phyloP scores from a whole-genome alignment of 2,888 invertebrate genomes.

The Myopa tessellatipennis region DNA sequence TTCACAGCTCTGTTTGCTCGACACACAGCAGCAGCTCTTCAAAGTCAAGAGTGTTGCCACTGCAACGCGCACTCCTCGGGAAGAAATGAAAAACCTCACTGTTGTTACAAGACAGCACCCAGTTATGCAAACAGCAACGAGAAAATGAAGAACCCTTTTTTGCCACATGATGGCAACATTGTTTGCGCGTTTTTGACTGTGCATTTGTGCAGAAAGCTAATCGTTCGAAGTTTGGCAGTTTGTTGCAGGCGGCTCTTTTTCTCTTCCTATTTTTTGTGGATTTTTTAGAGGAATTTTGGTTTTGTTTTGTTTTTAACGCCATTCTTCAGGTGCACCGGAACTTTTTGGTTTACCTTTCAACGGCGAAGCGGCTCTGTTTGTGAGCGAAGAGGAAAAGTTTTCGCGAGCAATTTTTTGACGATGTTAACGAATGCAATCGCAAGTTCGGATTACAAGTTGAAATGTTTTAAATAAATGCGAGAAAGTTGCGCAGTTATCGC shows the following conservation, averaged over 20 bases:
- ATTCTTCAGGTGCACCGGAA: neutral
- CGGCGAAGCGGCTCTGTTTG: neutral
- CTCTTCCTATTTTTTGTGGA: neutral
- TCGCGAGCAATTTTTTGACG: conserved; percentile 5
- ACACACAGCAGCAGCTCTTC: neutral
- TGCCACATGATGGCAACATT: conserved; percentile 11
- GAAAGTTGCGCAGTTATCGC: conserved; percentile 5
- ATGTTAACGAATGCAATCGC: conserved; percentile 27
- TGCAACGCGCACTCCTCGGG: conserved; percentile 1
- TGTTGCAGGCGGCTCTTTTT: neutral
- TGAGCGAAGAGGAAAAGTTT: neutral
- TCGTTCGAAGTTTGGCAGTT: conserved; percentile 18
- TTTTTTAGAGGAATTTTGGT: neutral
- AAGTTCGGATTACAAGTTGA: conserved; percentile 18
- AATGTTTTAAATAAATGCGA: conserved; percentile 28
- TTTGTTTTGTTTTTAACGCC: neutral
- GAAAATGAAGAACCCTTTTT: neutral
- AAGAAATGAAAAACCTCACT: neutral
- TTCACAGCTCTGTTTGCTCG: neutral
- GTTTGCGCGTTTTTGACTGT: neutral
- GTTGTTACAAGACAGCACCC: neutral
- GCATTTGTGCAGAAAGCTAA: conserved; percentile 18
- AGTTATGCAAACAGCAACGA: neutral
- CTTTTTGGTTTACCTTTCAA: neutral
- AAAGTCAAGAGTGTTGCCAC: conserved; percentile 9